A percentile compares a stretch with the other conserved stretches of the same genome.
phyloP scores from a whole-genome alignment of 2,797 vertebrate species.

The Columba guinea region DNA sequence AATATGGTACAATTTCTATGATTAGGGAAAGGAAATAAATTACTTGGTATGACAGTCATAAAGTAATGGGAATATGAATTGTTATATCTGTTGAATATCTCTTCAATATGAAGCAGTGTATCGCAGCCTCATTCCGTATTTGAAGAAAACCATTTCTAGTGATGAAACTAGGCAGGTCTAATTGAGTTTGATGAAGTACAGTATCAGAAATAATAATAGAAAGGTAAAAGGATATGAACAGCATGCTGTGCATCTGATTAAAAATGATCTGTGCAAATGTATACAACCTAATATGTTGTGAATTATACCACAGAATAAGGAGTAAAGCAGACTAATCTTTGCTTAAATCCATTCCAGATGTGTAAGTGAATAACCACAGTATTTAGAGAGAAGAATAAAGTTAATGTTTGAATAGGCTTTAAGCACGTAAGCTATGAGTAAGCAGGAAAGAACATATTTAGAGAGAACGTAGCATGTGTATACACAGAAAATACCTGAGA shows the following conservation, averaged over 20 bases:
- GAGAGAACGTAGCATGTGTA: not conserved
- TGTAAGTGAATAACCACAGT: slow-evolving; percentile 25
- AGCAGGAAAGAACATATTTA: slow-evolving; percentile 30
- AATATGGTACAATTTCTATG: slow-evolving; percentile 8
- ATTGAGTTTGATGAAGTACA: slow-evolving; percentile 59
- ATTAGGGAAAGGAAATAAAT: slow-evolving; percentile 1
- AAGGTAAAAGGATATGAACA: slow-evolving; percentile 56
- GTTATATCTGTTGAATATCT: slow-evolving; percentile 42
- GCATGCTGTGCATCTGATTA: slow-evolving; percentile 67
- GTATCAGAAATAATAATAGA: slow-evolving; percentile 65
- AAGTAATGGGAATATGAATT: slow-evolving; percentile 36
- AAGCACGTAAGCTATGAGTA: slow-evolving; percentile 12
- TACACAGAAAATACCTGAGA: not conserved
- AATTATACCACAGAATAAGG: slow-evolving; percentile 36
- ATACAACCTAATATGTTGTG: slow-evolving; percentile 61
- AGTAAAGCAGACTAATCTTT: slow-evolving; percentile 51
- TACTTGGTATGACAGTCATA: not conserved
- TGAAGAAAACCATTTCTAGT: slow-evolving; percentile 48
- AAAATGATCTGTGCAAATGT: slow-evolving; percentile 48
- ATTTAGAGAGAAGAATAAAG: slow-evolving; percentile 46
- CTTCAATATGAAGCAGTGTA: not conserved
- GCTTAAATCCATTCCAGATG: slow-evolving; percentile 54
- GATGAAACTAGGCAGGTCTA: slow-evolving; percentile 49
- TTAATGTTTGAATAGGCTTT: slow-evolving; percentile 33
- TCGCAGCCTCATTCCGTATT: not conserved